Conservation (phyloP, 2,113 vertebrate species). For the Erythrolamprus reginae region DNA sequence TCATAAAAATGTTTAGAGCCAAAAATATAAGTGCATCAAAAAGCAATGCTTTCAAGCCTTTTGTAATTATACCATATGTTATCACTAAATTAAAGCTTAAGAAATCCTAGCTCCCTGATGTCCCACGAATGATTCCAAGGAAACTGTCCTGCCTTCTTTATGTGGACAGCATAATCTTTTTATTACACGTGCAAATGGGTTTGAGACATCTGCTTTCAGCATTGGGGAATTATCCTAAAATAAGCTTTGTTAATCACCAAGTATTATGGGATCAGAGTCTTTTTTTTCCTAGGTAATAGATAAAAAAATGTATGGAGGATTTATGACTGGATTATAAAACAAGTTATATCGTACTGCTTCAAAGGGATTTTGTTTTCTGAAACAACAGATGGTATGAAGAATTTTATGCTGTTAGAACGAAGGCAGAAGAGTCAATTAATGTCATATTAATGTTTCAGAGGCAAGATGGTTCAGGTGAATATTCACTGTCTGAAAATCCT, state of each 20-base stretch:
- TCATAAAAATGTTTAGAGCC: neutral
- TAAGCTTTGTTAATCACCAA: neutral
- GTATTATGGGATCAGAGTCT: neutral
- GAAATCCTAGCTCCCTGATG: neutral
- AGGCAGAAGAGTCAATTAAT: conserved; percentile 2
- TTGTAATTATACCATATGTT: neutral
- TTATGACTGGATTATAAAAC: neutral
- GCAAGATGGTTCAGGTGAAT: neutral
- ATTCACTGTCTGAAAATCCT: neutral
- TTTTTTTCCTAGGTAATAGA: neutral
- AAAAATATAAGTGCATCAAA: neutral
- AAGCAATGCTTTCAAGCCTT: neutral
- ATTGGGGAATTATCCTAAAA: neutral
- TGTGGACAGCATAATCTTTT: neutral
- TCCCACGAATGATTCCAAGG: neutral
- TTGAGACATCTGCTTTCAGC: neutral
- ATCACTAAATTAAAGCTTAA: neutral
- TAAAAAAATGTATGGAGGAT: neutral
- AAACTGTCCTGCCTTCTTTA: neutral
- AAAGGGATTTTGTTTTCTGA: neutral
- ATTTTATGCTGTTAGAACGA: neutral
- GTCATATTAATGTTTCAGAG: neutral
- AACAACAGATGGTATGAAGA: neutral
- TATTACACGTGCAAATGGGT: neutral
- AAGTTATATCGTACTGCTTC: neutral